These are phyloP conservation scores for Celastrina argiolus DNA, from an alignment of 2,888 invertebrate genomes.

Conservation along the genomic window DNA sequence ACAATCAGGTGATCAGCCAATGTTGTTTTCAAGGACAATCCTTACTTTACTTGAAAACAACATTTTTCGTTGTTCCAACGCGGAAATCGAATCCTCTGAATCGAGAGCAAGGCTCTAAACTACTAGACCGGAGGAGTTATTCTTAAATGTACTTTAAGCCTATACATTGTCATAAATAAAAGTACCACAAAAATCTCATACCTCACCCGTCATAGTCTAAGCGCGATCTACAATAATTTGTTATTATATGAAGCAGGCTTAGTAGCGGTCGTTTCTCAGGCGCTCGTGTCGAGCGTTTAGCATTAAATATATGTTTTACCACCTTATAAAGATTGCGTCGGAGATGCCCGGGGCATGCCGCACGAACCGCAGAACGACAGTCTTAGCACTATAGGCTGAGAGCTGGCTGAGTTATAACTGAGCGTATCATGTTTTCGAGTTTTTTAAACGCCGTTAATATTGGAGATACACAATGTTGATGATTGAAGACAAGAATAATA, in stretches of 20 bases:
- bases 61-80: too few species aligned
- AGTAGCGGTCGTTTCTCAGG: constrained; percentile 44
- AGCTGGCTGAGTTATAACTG: constrained; percentile 33
- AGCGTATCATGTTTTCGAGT: too few species aligned
- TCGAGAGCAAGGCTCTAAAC: too few species aligned
- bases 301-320: constrained; percentile 78
- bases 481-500: too few species aligned
- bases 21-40: too few species aligned
- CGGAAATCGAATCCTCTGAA: too few species aligned
- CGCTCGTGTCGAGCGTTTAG: constrained; percentile 64
- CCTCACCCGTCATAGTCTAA: not conserved
- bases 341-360: constrained; percentile 64
- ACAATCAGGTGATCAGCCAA: too few species aligned
- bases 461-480: too few species aligned
- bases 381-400: constrained; percentile 43
- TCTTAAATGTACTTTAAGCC: too few species aligned
- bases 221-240: constrained; percentile 17
- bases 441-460: too few species aligned
- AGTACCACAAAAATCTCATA: constrained; percentile 11
- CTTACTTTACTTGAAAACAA: too few species aligned
- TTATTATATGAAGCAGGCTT: constrained; percentile 27
- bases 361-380: constrained; percentile 69
- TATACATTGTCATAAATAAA: constrained; percentile 12
- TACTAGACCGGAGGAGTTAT: too few species aligned
- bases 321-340: constrained; percentile 74